Base-by-base conservation (phyloP, 2,113 vertebrate species). In the Brachirus orientalis region DNA sequence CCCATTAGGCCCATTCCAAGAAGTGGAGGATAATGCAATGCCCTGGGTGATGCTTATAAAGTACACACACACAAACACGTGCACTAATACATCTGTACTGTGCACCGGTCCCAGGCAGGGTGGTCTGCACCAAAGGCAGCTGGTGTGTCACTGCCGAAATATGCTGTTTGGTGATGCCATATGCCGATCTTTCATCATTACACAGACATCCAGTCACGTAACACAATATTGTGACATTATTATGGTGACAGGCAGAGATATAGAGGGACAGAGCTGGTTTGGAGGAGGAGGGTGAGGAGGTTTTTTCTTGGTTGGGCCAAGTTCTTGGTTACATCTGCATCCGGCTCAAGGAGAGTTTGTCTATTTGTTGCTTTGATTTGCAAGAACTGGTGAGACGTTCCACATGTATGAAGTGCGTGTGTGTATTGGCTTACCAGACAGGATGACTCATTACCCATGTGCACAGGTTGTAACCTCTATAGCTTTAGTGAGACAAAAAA, bases 181-280 rank as follows among this genome's bases (percentile, higher is more conserved):
- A 22, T 87, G 85, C 86, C 88, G 85, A 81, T 90, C 84, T 54
- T 54, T 84, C 83, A 70, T 82, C 68, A 41, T 79, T 82, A 70
- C 66, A 69, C 67, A 72, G 72, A 75, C 70, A 63, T 1, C 62
- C 59, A 69, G 69, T 84, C 75, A 67, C 55, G 8, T 64, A 67
- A 45, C 80, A 79, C 74, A 68, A 79, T 59, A 63, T 53, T 83
- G 55, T 75, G 69, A 77, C 75, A 84, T 69, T 56, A 63, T 44
- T 56, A 63, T 40, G 33, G 54, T 66, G 74, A 82, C 70, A 61
- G 6, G 14, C 4, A 10, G 43, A 68, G 63, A 69, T 58, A 46
- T 55, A 55, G 12, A 18, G 8, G 7, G 41, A 63, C 60, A 67
- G 67, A 52, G 54, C n/a, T n/a, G 11, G 45, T 43, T 48, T 33